These are phyloP conservation scores for Parnassius orleans DNA, from an alignment of 2,888 invertebrate genomes.

Conservation along the genomic window DNA sequence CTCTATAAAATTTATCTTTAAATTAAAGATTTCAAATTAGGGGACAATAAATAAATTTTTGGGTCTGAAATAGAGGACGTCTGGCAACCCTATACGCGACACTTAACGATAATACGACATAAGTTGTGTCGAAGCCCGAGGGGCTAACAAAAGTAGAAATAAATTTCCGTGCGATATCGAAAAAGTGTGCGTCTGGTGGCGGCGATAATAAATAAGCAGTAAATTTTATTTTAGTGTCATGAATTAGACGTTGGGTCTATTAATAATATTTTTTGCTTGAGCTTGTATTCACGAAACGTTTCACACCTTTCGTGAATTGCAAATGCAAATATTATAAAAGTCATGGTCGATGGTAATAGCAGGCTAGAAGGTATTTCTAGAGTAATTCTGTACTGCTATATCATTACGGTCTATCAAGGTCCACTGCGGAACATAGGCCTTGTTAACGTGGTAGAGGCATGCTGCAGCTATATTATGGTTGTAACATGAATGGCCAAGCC, in stretches of 20 bases:
- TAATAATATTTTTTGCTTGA: constrained; percentile 21
- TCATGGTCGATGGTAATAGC: background rate
- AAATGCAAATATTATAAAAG: constrained; percentile 21
- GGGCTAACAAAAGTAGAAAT: background rate
- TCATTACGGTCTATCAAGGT: too few species aligned
- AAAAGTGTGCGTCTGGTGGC: constrained; percentile 14
- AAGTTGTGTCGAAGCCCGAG: background rate
- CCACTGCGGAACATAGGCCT: too few species aligned
- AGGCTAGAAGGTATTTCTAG: background rate
- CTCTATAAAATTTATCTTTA: too few species aligned
- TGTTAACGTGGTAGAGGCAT: too few species aligned
- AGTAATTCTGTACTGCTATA: too few species aligned
- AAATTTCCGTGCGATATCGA: constrained; percentile 9
- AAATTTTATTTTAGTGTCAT: constrained; percentile 23
- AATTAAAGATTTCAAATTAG: too few species aligned
- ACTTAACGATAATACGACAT: background rate
- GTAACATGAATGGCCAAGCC: too few species aligned
- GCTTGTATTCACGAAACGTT: too few species aligned
- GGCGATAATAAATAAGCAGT: constrained; percentile 25
- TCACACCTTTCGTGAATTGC: constrained; percentile 2
- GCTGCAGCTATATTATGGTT: too few species aligned
- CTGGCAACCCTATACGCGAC: too few species aligned
- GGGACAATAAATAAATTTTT: too few species aligned
- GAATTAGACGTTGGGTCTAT: constrained; percentile 23
- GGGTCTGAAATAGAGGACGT: too few species aligned